A percentile compares a stretch with the other conserved stretches of the same genome.
These are phyloP conservation scores for Myotis myotis DNA, from an alignment of 2,797 vertebrate genomes.

Conservation along the genomic window DNA sequence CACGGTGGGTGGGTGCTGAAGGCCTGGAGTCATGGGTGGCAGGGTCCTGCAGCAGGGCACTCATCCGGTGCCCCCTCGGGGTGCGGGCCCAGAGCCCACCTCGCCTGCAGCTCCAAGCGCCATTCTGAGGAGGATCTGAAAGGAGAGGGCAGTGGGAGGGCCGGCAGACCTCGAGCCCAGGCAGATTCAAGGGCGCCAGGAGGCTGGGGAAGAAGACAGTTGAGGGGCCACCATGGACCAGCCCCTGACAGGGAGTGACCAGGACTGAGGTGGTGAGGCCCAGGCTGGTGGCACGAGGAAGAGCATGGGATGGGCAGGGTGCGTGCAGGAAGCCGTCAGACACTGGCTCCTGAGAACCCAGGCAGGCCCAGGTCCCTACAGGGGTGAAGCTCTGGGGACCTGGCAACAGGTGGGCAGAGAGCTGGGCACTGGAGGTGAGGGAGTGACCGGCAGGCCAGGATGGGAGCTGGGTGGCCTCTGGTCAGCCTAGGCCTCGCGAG, in stretches of 20 bases:
- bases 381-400: neutral
- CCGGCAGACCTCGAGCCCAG: neutral
- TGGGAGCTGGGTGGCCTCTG: neutral
- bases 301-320: rapidly evolving
- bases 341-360: neutral
- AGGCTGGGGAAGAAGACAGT: neutral
- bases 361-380: neutral
- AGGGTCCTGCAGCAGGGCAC: constrained; percentile 57
- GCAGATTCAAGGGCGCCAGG: neutral
- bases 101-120: constrained; percentile 54
- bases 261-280: neutral
- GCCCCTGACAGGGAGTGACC: neutral
- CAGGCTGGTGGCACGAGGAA: neutral
- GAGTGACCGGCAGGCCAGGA: neutral
- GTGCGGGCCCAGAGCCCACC: constrained; percentile 50
- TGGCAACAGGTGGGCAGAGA: neutral
- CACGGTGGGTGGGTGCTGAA: constrained; percentile 74
- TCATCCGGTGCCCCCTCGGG: constrained; percentile 74
- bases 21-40: constrained; percentile 76
- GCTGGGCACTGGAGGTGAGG: neutral
- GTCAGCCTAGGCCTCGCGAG: neutral
- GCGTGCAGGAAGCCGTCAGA: neutral
- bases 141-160: constrained; percentile 66
- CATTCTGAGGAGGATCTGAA: constrained; percentile 74
- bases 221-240: neutral